phyloP scores from a whole-genome alignment of 1,140 invertebrate species.

The Procambarus virginalis region DNA sequence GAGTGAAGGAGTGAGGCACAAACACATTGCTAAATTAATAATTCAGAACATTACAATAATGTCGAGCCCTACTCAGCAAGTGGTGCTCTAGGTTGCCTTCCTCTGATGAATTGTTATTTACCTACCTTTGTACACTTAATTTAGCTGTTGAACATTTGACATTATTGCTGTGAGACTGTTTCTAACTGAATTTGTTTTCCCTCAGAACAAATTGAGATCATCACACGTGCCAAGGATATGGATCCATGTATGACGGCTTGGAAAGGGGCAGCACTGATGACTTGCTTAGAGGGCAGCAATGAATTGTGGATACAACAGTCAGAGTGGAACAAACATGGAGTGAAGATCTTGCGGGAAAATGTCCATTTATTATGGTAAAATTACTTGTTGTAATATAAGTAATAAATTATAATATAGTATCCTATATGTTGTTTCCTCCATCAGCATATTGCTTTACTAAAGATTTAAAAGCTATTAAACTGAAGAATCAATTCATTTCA shows the following conservation, averaged over 20 bases:
- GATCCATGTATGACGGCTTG: slow-evolving; percentile 91
- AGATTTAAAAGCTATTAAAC: no score
- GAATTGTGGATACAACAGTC: slow-evolving; percentile 92
- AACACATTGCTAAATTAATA: no score
- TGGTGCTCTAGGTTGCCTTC: no score
- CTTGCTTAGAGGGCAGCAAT: slow-evolving; percentile 91
- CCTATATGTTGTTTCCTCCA: background rate
- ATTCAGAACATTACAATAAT: no score
- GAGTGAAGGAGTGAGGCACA: no score
- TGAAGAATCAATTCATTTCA: no score
- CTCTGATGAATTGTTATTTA: no score
- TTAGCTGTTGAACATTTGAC: no score
- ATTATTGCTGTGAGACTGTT: no score
- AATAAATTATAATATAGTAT: background rate
- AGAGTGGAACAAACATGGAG: slow-evolving; percentile 91
- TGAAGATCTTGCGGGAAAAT: slow-evolving; percentile 89
- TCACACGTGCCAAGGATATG: slow-evolving; percentile 90
- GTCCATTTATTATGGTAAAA: slow-evolving; percentile 78
- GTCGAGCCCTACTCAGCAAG: no score
- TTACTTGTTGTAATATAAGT: background rate
- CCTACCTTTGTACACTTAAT: no score
- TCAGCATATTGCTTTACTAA: background rate
- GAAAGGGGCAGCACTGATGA: slow-evolving; percentile 96
- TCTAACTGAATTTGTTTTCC: background rate
- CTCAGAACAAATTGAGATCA: slow-evolving; percentile 86